Evolutionary conservation across 23 tunicate species (phyloP).

Genomic region (Ascidia mentula): DNA sequence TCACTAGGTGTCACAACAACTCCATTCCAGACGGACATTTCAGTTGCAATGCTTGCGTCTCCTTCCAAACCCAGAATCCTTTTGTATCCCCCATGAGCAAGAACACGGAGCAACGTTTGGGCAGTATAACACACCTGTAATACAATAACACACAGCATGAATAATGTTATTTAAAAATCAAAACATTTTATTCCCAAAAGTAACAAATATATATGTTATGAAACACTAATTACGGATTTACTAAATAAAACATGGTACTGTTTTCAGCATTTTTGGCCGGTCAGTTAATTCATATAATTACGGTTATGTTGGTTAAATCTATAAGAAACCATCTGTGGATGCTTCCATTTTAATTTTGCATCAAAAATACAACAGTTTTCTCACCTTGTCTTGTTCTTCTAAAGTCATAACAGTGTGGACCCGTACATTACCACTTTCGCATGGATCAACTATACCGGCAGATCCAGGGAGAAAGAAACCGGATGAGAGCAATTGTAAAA

Average conservation of each 20-base stretch:
- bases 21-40: constrained; percentile 73
- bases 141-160: too few relatives aligned
- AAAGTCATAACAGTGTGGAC: constrained; percentile 86
- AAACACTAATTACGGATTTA: not conserved
- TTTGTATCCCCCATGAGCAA: constrained; percentile 91
- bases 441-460: constrained; percentile 94
- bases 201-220: not conserved
- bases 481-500: constrained; percentile 68
- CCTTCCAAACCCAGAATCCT: constrained; percentile 80
- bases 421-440: constrained; percentile 88
- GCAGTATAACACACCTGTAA: constrained; percentile 91
- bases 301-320: too few relatives aligned
- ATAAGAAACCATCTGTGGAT: too few relatives aligned
- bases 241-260: not conserved
- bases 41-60: constrained; percentile 59
- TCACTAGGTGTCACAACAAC: constrained; percentile 97
- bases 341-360: too few relatives aligned
- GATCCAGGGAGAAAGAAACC: constrained; percentile 97
- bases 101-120: constrained; percentile 85
- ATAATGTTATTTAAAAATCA: too few relatives aligned
- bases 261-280: too few relatives aligned
- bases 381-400: constrained; percentile 94
- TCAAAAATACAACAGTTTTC: too few relatives aligned
- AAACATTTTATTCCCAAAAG: too few relatives aligned
- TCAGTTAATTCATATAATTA: too few relatives aligned